Conservation (phyloP, 2,888 invertebrate species). For the Galeopsomyia nigrocyanea region DNA sequence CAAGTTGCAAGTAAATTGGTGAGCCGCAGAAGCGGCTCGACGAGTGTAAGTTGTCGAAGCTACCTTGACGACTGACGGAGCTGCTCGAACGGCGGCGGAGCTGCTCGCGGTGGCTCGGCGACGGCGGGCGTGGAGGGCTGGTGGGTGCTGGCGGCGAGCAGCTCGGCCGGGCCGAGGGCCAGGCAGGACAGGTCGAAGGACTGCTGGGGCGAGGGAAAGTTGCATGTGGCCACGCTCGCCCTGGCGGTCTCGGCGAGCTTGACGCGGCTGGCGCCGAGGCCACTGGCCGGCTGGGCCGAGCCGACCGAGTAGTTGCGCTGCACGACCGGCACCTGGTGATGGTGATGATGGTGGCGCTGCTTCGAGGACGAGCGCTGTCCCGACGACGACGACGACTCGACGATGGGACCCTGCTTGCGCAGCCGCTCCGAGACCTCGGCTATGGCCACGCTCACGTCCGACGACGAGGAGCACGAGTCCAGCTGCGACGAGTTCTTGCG, state of each 20-base stretch:
- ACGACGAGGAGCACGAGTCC: constrained; percentile 82
- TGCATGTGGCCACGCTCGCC: constrained; percentile 68
- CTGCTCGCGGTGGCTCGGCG: constrained; percentile 28
- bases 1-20: no score
- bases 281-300: constrained; percentile 64
- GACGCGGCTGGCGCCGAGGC: constrained; percentile 66
- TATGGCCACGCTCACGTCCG: constrained; percentile 77
- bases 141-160: constrained; percentile 12
- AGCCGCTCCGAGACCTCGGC: constrained; percentile 74
- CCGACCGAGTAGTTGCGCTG: constrained; percentile 63
- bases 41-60: no score
- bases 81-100: constrained; percentile 42
- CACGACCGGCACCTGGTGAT: constrained; percentile 54
- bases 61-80: constrained; percentile 18
- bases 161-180: constrained; percentile 48
- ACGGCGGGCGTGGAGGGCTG: constrained; percentile 19
- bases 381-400: constrained; percentile 65
- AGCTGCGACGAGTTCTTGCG: constrained; percentile 78
- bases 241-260: constrained; percentile 68
- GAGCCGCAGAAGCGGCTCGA: constrained; percentile 19
- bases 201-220: constrained; percentile 66
- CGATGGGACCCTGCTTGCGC: constrained; percentile 75
- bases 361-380: constrained; percentile 53
- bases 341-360: constrained; percentile 43
- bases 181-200: constrained; percentile 70